Base-by-base conservation (phyloP, 1,140 invertebrate genomes). In the Drosophila subobscura region DNA sequence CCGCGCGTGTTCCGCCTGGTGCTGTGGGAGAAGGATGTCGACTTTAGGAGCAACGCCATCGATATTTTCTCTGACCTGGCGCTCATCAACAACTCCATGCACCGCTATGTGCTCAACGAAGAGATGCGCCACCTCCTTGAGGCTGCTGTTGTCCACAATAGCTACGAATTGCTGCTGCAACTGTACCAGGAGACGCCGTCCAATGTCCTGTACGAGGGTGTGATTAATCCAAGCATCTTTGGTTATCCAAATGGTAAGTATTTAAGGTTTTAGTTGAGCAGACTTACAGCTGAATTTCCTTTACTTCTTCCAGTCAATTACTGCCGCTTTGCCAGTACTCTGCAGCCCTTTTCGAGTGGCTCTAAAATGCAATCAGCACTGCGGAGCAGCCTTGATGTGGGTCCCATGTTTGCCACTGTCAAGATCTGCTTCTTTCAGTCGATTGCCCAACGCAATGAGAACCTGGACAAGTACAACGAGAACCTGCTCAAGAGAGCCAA, bases 31-130 rank as follows among this genome's bases (percentile, higher is more conserved):
- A 29, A 72, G 12, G 53, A 44, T 23, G 54, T 59, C 0, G 50
- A 90, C 42, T 64, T 86, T 3, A 44, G 55, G 2, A 47, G 63
- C 0, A 5, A 60, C 0, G 12, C 53, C 0, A 86, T 90, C 6
- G 46, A 88, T 66, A 29, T 46, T 0, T 7, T 68, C 1, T 22
- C n/a, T 1, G 78, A 90, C 25, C 8, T 5, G 4, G 89, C 89
- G 1, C 41, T 90, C 10, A 65, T 90, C 4, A 83, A 77, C 22
- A 90, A 90, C 57, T 90, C 89, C 0, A 8, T 86, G 50, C 84
- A 89, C 50, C 89, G 89, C 2, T 90, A 72, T 14, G 73, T 90
- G 0, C 29, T 90, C 1, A 83, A 64, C n/a, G 46, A 58, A 7
- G 51, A 72, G 0, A 77, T 90, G 80, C 41, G 72, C 0, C 37